Evolutionary conservation across 1,140 invertebrate genomes (phyloP), one percentile per base, ranked within the genome.

Genomic region (Anagrus nilaparvatae): DNA sequence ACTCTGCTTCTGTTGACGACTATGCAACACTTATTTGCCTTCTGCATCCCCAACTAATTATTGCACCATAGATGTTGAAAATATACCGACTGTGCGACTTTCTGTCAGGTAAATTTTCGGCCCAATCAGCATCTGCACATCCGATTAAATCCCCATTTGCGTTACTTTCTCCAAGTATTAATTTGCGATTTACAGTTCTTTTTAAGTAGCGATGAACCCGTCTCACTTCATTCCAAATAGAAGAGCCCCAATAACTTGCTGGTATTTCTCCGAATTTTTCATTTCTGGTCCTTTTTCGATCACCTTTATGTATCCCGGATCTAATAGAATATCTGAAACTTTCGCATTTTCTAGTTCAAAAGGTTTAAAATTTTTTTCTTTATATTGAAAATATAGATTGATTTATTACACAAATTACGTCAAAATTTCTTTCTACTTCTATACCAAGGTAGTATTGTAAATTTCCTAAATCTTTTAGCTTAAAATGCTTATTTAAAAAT

Each of bases 321-420:
- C 32, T 5, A 40, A 6, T 19, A 25, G 42, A n/a, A 38, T 21
- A 7, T 24, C n/a, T 29, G 43, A 43, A 20, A 19, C 30, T 25
- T 40, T 43, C 60, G 63, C 32, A 56, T 53, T 32, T 58, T 23
- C 55, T 54, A 60, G 47, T 48, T 61, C n/a, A 61, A 53, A 19
- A 39, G 48, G 46, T 63, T 58, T 24, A 19, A 43, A n/a, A 5
- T 37, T 30, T 4, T 31, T 37, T 6, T 17, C 3, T 8, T 31
- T 43, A 14, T 37, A 37, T 4, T 24, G n/a, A n/a, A n/a, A n/a
- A n/a, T n/a, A n/a, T 29, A 19, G 19, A 21, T 34, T 43, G 34
- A 9, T 37, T 36, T 2, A 43, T 36, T 9, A 13, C 28, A 29
- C 19, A 43, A 27, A 36, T 35, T 4, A 24, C 18, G 13, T 20